A percentile compares a stretch with the other conserved stretches of the same genome.
phyloP scores from a whole-genome alignment of 2,888 invertebrate genomes.

The Autographa gamma region DNA sequence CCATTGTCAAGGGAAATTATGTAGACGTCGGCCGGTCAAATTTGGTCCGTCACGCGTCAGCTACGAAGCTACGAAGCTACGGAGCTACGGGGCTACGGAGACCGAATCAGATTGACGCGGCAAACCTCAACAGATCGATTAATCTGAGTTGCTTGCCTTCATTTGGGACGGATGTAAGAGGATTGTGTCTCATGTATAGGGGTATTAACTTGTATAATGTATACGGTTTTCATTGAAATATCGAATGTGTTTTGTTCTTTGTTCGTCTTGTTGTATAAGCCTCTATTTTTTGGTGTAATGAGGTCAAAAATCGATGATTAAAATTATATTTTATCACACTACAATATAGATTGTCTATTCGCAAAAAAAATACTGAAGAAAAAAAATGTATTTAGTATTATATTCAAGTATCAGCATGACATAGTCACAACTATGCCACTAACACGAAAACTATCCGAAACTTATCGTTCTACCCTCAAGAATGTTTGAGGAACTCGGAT shows the following conservation, averaged over 20 bases:
- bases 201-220: not conserved
- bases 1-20: slow-evolving; percentile 72
- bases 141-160: slow-evolving; percentile 30
- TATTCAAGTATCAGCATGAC: not conserved
- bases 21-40: slow-evolving; percentile 60
- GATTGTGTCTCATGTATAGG: not conserved
- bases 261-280: too few species aligned
- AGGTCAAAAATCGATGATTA: too few species aligned
- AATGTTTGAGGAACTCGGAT: not conserved
- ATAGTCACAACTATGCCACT: not conserved
- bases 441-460: slow-evolving; percentile 4
- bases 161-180: slow-evolving; percentile 8
- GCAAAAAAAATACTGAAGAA: too few species aligned
- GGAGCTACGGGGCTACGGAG: slow-evolving; percentile 36
- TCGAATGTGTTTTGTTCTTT: too few species aligned
- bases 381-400: too few species aligned
- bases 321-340: too few species aligned
- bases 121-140: slow-evolving; percentile 58
- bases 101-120: slow-evolving; percentile 52
- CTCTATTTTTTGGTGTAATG: too few species aligned
- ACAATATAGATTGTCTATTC: too few species aligned
- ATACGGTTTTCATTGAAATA: not conserved
- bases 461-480: slow-evolving; percentile 1
- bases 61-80: slow-evolving; percentile 37
- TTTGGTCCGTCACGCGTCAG: slow-evolving; percentile 57